These are phyloP conservation scores for Pristionchus exspectatus DNA, from an alignment of 2,888 invertebrate species.

Conservation along the genomic window DNA sequence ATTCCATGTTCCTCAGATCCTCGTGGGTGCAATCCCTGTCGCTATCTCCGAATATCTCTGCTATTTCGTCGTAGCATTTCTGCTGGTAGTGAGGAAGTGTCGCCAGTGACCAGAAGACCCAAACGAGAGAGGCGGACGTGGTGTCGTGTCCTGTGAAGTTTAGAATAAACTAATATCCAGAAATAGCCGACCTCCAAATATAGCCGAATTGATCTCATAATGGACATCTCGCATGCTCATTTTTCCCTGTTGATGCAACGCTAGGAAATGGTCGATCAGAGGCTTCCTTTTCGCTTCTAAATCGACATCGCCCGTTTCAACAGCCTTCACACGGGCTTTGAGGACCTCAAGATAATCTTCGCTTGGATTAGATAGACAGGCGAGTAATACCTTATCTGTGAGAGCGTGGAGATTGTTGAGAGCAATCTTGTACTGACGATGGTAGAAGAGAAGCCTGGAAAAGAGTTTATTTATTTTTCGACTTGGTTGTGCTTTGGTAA, in stretches of 20 bases:
- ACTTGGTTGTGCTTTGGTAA: too few species aligned
- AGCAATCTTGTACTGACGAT: constrained; percentile 3
- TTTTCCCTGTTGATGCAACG: constrained; percentile 73
- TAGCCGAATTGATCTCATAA: constrained; percentile 81
- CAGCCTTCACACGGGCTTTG: background rate
- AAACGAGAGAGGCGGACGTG: constrained; percentile 56
- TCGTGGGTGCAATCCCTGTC: constrained; percentile 60
- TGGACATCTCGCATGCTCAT: constrained; percentile 79
- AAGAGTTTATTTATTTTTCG: too few species aligned
- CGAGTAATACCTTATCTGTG: constrained; percentile 73
- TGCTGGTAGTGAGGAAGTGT: constrained; percentile 58
- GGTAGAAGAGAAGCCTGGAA: constrained; percentile 32
- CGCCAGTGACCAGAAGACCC: constrained; percentile 61
- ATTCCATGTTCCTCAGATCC: constrained; percentile 61
- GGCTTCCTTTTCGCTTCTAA: constrained; percentile 68
- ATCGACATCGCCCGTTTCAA: constrained; percentile 30
- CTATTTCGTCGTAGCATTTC: constrained; percentile 32
- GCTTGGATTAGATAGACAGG: constrained; percentile 42
- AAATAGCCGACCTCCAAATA: constrained; percentile 78
- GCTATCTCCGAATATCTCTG: constrained; percentile 59
- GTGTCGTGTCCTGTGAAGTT: constrained; percentile 59
- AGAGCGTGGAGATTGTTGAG: constrained; percentile 46
- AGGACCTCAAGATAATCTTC: background rate
- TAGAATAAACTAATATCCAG: background rate
- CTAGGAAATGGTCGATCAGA: constrained; percentile 80